These are phyloP conservation scores for Coecobrya sp. DNA, from an alignment of 2,888 invertebrate species.

Conservation along the genomic window DNA sequence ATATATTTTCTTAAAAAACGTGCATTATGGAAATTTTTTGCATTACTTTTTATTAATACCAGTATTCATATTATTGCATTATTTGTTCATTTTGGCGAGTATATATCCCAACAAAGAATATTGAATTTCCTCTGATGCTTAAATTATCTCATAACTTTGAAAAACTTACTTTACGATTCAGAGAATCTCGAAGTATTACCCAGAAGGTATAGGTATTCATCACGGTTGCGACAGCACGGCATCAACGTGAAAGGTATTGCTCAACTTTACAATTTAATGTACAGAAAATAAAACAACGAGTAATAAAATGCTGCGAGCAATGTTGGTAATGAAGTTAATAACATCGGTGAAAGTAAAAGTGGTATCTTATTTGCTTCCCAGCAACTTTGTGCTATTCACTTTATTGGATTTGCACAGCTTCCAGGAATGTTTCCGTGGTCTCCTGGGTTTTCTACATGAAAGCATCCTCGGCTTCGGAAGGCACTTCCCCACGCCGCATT, in stretches of 20 bases:
- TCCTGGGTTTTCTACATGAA: slow-evolving; percentile 2
- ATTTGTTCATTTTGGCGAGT: too few relatives aligned
- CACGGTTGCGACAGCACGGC: not conserved
- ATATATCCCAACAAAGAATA: too few relatives aligned
- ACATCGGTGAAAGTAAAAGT: not conserved
- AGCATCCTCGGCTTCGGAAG: slow-evolving; percentile 69
- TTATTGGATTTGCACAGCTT: not conserved
- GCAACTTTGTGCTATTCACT: not conserved
- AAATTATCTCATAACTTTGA: too few relatives aligned
- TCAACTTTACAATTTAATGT: slow-evolving; percentile 69
- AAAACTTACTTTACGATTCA: not conserved
- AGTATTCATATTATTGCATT: too few relatives aligned
- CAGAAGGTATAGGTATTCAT: not conserved
- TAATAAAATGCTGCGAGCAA: not conserved
- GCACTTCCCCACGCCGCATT: slow-evolving; percentile 67
- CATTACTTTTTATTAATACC: too few relatives aligned
- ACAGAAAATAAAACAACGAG: slow-evolving; percentile 14
- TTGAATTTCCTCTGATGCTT: too few relatives aligned
- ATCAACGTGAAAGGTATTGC: not conserved
- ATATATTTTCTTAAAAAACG: too few relatives aligned
- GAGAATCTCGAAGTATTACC: not conserved
- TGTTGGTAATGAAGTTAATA: not conserved
- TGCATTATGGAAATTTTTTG: too few relatives aligned
- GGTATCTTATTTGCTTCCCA: not conserved
- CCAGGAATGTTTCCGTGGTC: not conserved